Evolutionary conservation across 2,888 invertebrate species (phyloP), one percentile per base, ranked within the genome.

Genomic region (Stratiomys singularior): DNA sequence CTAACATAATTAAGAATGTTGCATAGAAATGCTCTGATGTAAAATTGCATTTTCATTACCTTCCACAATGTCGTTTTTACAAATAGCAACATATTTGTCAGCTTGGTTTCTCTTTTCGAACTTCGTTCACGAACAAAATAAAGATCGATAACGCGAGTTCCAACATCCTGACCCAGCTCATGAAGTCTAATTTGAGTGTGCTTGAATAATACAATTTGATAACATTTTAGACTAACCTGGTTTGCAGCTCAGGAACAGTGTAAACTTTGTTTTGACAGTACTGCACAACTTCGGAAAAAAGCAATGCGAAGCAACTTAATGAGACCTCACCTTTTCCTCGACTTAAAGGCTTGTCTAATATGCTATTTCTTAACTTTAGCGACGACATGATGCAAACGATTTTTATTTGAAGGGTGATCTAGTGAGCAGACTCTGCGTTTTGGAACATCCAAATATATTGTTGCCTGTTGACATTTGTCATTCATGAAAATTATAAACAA

Each of bases 51-150:
- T 44, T 77, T 74, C 30, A 56, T 82, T 86, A 94, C 95, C 91
- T 98, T 99, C 99, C 99, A 99, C 18, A 99, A 89, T 0, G 96
- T 96, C 3, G 96, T 95, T 86, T 99, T 98, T 1, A 99, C 93
- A 87, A 99, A 99, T 7, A 99, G 88, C 11, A 99, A 88, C 91
- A 98, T 97, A 85, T 96, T 97, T 0, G 99, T 89, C 4, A 99
- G 86, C 86, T 98, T 99, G 1, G 95, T 96, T 89, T 99, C 99
- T 44, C 99, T 89, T 86, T 98, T 98, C 80, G 94, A 95, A 84
- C 94, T 95, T 82, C 96, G 92, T 86, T 99, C 99, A 81, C 99
- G 90, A 0, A 98, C 91, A 84, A 98, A 96, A 84, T 99, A 93
- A 23, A 99, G 88, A 87, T 99, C 99, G 76, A 99, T 92, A 66